Evolutionary conservation across 1,140 invertebrate genomes (phyloP), one percentile per base, ranked within the genome.

Genomic region (Meloidogyne hapla): DNA sequence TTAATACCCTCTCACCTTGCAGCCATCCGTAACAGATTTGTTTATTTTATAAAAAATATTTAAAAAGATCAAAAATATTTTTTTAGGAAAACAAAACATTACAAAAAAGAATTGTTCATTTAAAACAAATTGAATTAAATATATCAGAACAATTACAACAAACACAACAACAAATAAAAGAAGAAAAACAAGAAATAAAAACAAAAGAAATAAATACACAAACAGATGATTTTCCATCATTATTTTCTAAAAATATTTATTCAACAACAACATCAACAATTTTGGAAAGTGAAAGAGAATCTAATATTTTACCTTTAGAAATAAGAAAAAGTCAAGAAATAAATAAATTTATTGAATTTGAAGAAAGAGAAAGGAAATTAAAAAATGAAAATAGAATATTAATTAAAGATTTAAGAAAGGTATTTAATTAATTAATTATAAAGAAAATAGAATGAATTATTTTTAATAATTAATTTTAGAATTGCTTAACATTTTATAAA

Each of bases 361-460:
- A 33, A 10, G 21, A 23, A 45, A 10, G 64, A n/a, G 62, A 26
- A 68, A 48, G 65, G 21, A 75, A 5, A n/a, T 15, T 42, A 9
- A 45, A 61, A 26, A 61, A 4, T 28, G 66, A 76, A 63, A 48
- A 76, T n/a, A 62, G 56, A 28, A 9, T 13, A 2, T 8, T 77
- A 12, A 65, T n/a, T 21, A 77, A 78, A 67, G 33, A 66, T 33
- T 68, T 77, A 13, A 63, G 75, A 48, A 65, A 61, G 48, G 76
- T 77, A 66, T 75, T 45, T 45, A 18, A 21, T 56, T 45, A n/a
- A 69, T 33, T 33, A n/a, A n/a, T n/a, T n/a, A n/a, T n/a, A n/a
- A n/a, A n/a, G n/a, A n/a, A n/a, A n/a, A n/a, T n/a, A n/a, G n/a
- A n/a, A n/a, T n/a, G n/a, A n/a, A n/a, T n/a, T n/a, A n/a, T n/a